Evolutionary conservation across 1,140 invertebrate genomes (phyloP), one percentile per base, ranked within the genome.

Genomic region (Hyphantria cunea): DNA sequence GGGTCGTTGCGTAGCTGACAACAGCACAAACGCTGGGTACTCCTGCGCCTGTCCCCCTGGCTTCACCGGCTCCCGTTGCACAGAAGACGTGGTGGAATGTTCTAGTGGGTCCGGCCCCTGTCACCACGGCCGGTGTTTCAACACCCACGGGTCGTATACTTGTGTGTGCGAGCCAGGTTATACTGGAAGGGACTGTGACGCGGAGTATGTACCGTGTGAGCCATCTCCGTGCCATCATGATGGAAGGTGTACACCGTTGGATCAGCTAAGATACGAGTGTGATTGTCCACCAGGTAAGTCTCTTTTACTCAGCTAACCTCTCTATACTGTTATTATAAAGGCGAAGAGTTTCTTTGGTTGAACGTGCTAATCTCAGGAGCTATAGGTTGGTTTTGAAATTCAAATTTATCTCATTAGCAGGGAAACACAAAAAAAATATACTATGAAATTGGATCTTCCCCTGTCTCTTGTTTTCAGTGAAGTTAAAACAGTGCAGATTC

Each of bases 21-120:
- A 94, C 42, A 78, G 76, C 11, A 87, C 86, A 3, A 54, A 75
- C 0, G 85, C 76, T 68, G 93, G 93, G 39, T 98, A 96, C 92
- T 93, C 94, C 65, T 98, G 97, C 91, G 94, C 93, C 56, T 97
- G 96, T 75, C 95, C 95, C n/a, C 92, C 94, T 9, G 97, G 97
- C 51, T 99, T 98, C 82, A 95, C 94, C 41, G 98, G 98, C 67
- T 86, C 92, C 31, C 95, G 95, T 51, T 99, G 98, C 89, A 94
- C 94, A 49, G 95, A 96, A 59, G 97, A 99, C 90, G 95, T 98
- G 42, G 93, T 97, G 84, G 98, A 99, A 86, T 99, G 98, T 85
- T 86, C 90, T 9, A 92, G 92, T 41, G 93, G 95, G 58, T 80
- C 90, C 4, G 93, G 95, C 48, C 95, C 96, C 4, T 97, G 97